Conservation (phyloP, 1,140 invertebrate genomes). For the Bombus vancouverensis region DNA sequence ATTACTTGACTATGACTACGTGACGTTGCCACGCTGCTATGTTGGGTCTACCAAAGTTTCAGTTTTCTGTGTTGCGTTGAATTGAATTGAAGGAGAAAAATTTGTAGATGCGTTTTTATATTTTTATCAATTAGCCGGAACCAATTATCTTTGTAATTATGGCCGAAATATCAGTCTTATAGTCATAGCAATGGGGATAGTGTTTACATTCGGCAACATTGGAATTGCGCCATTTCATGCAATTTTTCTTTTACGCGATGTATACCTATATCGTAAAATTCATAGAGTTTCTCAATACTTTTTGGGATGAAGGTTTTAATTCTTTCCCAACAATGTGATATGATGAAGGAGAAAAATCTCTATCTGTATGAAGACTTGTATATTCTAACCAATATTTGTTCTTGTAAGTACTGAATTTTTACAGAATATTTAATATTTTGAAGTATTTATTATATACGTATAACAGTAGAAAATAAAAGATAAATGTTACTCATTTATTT, state of each 20-base stretch:
- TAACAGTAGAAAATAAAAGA: neutral
- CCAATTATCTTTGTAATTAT: neutral
- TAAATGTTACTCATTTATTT: neutral
- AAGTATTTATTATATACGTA: neutral
- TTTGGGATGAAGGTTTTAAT: neutral
- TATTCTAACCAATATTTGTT: neutral
- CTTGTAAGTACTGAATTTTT: neutral
- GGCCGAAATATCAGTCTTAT: neutral
- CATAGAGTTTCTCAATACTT: neutral
- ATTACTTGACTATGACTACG: neutral
- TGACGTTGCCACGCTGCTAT: slow-evolving; percentile 5
- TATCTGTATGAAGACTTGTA: neutral
- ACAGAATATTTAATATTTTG: neutral
- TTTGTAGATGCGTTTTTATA: neutral
- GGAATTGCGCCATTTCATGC: slow-evolving; percentile 7
- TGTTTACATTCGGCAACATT: neutral
- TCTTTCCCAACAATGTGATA: neutral
- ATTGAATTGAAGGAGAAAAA: neutral
- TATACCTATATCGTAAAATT: too few relatives aligned
- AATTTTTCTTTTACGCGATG: neutral
- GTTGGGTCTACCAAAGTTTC: slow-evolving; percentile 1
- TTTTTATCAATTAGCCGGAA: too few relatives aligned
- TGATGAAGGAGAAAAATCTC: neutral
- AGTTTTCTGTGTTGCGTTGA: slow-evolving; percentile 13
- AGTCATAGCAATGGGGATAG: neutral